Evolutionary conservation across 2,113 vertebrate genomes (phyloP).

Genomic region (Actinemys pallida): DNA sequence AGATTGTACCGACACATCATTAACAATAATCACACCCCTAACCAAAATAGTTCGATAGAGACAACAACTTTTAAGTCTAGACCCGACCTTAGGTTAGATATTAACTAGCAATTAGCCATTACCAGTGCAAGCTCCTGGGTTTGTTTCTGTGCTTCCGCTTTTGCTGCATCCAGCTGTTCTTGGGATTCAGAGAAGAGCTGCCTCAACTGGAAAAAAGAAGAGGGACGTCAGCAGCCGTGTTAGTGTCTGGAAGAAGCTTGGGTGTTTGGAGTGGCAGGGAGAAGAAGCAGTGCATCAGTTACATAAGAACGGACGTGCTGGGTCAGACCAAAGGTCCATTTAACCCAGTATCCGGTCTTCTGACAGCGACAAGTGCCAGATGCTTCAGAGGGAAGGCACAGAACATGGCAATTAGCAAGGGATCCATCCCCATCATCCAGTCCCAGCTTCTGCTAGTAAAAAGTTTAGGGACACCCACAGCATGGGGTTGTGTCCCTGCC

Average conservation of each 20-base stretch:
- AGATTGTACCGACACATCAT: background rate
- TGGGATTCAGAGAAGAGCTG: conserved; percentile 87
- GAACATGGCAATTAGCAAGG: background rate
- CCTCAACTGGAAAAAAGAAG: conserved; percentile 80
- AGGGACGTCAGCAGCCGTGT: background rate
- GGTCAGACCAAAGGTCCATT: background rate
- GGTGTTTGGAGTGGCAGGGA: background rate
- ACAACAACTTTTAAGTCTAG: background rate
- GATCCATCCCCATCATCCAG: background rate
- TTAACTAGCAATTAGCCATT: conserved; percentile 6
- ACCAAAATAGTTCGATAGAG: background rate
- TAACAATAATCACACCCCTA: background rate
- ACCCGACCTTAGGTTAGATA: background rate
- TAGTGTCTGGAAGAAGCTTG: background rate
- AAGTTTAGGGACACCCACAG: background rate
- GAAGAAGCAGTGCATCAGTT: background rate
- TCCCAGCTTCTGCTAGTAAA: background rate
- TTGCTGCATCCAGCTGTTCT: conserved; percentile 85
- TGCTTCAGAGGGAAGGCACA: background rate
- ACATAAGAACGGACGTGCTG: background rate
- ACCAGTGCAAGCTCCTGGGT: conserved; percentile 91
- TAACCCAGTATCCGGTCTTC: background rate
- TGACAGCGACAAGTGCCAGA: background rate
- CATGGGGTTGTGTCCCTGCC: background rate
- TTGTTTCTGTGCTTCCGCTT: conserved; percentile 87